phyloP scores from a whole-genome alignment of 2,113 vertebrate species.

The Pithys albifrons region DNA sequence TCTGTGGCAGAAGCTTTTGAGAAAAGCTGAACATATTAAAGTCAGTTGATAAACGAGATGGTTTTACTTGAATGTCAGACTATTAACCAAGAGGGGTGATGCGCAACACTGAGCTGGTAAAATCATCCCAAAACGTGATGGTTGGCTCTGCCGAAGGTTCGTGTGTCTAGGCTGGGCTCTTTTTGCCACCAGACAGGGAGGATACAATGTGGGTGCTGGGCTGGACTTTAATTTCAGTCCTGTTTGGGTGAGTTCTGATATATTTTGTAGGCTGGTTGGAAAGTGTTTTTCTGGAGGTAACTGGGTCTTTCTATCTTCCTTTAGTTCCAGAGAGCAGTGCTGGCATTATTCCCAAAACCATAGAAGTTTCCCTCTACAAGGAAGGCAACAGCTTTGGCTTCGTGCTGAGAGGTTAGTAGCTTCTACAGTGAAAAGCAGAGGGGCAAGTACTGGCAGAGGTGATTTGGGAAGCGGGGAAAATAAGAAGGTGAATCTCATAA shows the following conservation, averaged over 20 bases:
- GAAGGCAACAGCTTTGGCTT: constrained; percentile 98
- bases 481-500: background rate
- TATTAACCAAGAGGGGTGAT: constrained; percentile 15
- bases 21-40: constrained; percentile 28
- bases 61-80: constrained; percentile 49
- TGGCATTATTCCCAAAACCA: constrained; percentile 89
- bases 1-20: constrained; percentile 29
- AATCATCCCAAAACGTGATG: background rate
- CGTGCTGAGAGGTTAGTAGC: constrained; percentile 89
- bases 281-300: background rate
- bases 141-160: background rate
- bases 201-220: background rate
- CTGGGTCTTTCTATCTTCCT: background rate
- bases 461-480: background rate
- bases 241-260: background rate
- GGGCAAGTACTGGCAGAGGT: background rate
- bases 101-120: background rate
- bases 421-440: background rate
- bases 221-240: background rate
- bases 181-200: background rate
- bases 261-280: background rate
- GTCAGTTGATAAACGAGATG: constrained; percentile 10
- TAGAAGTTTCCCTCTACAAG: constrained; percentile 92
- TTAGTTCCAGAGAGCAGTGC: constrained; percentile 86
- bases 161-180: rapidly evolving